These are phyloP conservation scores for Phataginus tetradactyla DNA, from an alignment of 2,797 vertebrate species.

Conservation along the genomic window DNA sequence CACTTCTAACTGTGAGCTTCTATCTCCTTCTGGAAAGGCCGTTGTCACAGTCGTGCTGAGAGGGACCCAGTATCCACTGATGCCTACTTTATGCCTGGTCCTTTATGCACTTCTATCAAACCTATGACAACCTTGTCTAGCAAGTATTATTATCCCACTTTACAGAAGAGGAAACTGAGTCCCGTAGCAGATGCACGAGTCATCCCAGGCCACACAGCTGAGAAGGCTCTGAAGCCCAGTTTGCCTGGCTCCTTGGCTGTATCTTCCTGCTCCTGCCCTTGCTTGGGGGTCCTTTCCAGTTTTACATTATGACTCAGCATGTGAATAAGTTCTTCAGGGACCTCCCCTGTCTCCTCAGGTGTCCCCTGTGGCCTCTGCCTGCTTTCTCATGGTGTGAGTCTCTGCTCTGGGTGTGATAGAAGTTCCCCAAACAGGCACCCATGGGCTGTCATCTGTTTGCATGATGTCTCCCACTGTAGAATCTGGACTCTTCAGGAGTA, in stretches of 20 bases:
- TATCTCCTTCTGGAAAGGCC: neutral
- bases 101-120: neutral
- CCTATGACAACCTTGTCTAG: neutral
- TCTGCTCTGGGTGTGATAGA: fast-evolving
- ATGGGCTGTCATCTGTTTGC: neutral
- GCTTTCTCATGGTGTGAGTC: neutral
- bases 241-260: neutral
- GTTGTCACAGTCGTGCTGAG: neutral
- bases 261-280: neutral
- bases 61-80: neutral
- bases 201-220: neutral
- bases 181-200: neutral
- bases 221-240: neutral
- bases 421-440: fast-evolving
- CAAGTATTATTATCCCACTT: neutral
- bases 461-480: neutral
- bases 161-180: neutral
- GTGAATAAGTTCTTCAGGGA: neutral
- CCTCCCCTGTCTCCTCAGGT: neutral
- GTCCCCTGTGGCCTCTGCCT: neutral
- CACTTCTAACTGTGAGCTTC: neutral
- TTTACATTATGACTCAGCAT: neutral
- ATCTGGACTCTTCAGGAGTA: neutral
- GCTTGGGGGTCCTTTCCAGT: fast-evolving
- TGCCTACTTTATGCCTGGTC: neutral